Percentiles rank a stretch among this genome's conserved stretches.
Evolutionary conservation across 2,888 invertebrate genomes (phyloP).

Genomic region (Drosophila histrio): DNA sequence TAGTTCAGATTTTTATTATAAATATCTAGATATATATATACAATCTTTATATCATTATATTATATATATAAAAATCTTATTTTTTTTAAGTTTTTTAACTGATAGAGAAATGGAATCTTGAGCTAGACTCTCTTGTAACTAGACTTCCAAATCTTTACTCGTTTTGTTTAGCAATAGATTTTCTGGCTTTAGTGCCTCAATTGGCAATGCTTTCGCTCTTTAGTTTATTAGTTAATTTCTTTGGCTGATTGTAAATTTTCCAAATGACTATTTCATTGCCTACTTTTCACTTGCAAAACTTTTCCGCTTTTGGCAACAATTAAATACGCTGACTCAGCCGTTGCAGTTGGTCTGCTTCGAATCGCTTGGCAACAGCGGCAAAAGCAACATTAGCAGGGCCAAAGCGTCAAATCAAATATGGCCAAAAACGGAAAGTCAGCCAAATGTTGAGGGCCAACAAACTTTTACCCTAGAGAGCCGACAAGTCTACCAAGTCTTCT

Average conservation of each 20-base stretch:
- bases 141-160: background rate
- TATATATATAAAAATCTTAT: no score
- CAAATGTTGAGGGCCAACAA: constrained; percentile 62
- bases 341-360: constrained; percentile 53
- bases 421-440: constrained; percentile 57
- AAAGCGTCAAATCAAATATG: constrained; percentile 59
- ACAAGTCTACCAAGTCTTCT: constrained; percentile 38
- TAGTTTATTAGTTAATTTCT: constrained; percentile 5
- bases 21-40: no score
- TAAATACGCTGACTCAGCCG: constrained; percentile 72
- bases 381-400: constrained; percentile 10
- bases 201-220: background rate
- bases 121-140: background rate
- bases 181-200: background rate
- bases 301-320: constrained; percentile 71
- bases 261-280: constrained; percentile 52
- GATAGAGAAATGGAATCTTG: background rate
- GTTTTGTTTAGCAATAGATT: background rate
- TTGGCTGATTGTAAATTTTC: constrained; percentile 51
- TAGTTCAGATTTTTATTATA: no score
- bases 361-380: constrained; percentile 47
- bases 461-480: constrained; percentile 67
- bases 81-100: no score
- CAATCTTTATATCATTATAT: no score
- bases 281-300: constrained; percentile 65